A percentile compares a stretch with the other conserved stretches of the same genome.
Conservation (phyloP, 30 jellyfish, hydroid and myxozoan genomes). For the Turritopsis dohrnii region DNA sequence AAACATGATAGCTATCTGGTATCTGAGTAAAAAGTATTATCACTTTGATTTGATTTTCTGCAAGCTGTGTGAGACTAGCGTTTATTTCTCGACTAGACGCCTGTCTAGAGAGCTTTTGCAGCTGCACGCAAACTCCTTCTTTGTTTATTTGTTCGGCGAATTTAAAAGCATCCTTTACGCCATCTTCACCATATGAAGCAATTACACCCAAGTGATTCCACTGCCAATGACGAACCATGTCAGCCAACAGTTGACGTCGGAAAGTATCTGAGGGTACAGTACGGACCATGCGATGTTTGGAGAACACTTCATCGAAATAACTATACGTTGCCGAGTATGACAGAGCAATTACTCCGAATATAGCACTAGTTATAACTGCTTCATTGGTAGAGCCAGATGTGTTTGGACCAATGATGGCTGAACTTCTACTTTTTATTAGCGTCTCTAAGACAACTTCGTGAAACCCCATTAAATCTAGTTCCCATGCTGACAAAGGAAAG, state of each 20-base stretch:
- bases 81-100: background rate
- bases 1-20: background rate
- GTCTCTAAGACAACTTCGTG: background rate
- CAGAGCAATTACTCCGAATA: background rate
- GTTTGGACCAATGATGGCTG: background rate
- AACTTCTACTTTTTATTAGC: background rate
- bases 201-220: background rate
- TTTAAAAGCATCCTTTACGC: background rate
- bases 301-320: background rate
- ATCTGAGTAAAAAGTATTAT: background rate
- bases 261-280: slow-evolving; percentile 9
- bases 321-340: background rate
- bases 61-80: background rate
- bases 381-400: background rate
- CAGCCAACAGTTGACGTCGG: background rate
- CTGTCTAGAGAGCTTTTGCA: background rate
- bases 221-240: background rate
- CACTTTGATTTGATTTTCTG: background rate
- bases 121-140: background rate
- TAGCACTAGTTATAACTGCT: background rate
- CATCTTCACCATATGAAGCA: background rate
- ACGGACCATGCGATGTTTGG: background rate
- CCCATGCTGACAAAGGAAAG: background rate
- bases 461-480: background rate
- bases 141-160: background rate